Conservation (phyloP, 2,113 vertebrate genomes). For the Ceyx margarethae region DNA sequence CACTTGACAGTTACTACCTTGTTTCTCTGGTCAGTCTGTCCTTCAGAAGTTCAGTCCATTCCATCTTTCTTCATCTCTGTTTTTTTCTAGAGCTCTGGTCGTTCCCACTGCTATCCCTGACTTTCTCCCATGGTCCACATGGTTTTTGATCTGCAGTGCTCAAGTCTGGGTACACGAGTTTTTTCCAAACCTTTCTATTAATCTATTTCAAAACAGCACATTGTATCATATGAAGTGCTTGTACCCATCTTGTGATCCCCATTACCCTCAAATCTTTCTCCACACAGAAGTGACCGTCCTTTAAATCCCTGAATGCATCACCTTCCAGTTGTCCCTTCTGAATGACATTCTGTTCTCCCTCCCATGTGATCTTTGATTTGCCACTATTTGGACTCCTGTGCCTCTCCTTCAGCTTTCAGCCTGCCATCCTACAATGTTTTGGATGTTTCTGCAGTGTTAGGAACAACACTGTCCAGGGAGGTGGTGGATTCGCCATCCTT, state of each 20-base stretch:
- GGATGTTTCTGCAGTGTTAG: neutral
- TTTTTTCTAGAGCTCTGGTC: neutral
- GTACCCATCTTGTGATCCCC: neutral
- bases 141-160: neutral
- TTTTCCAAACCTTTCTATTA: neutral
- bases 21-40: neutral
- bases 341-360: neutral
- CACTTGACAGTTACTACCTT: neutral
- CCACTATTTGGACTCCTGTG: neutral
- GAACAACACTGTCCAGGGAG: neutral
- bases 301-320: neutral
- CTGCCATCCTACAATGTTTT: neutral
- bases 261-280: neutral
- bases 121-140: neutral
- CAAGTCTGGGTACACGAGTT: neutral
- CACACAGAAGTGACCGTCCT: neutral
- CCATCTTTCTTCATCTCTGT: neutral
- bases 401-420: neutral
- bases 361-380: neutral
- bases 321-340: neutral
- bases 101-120: neutral
- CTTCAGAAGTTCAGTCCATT: neutral
- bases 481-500: no score
- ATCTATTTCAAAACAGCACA: neutral
- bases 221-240: neutral